Conservation (phyloP, 2,888 invertebrate species). For the Baccha elongata region DNA sequence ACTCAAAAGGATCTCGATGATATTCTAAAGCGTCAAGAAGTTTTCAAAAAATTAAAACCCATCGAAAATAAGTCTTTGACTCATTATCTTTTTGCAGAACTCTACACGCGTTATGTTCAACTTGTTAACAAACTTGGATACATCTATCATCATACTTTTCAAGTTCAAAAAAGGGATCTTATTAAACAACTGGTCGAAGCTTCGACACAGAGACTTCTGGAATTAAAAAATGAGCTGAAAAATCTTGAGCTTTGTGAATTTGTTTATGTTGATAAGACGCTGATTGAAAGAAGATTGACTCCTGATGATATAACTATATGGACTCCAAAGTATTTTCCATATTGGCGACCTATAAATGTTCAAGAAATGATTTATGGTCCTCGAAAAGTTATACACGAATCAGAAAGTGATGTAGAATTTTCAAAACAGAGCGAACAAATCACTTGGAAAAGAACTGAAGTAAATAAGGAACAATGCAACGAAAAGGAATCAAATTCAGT, state of each 20-base stretch:
- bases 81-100: constrained; percentile 79
- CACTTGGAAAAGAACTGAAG: background rate
- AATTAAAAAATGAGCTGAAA: constrained; percentile 84
- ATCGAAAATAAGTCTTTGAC: constrained; percentile 76
- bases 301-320: constrained; percentile 85
- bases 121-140: constrained; percentile 79
- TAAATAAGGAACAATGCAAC: background rate
- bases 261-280: constrained; percentile 87
- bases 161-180: constrained; percentile 80
- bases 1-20: constrained; percentile 81
- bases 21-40: constrained; percentile 80
- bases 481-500: background rate
- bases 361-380: constrained; percentile 77
- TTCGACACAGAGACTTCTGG: constrained; percentile 82
- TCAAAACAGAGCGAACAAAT: background rate
- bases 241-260: constrained; percentile 84
- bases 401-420: constrained; percentile 58
- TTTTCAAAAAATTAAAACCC: constrained; percentile 77
- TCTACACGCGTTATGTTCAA: constrained; percentile 79
- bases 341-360: constrained; percentile 80
- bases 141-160: constrained; percentile 79
- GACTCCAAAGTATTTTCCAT: constrained; percentile 84
- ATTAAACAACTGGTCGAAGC: constrained; percentile 77
- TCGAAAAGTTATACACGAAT: constrained; percentile 75
- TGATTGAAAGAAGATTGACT: constrained; percentile 86